A percentile compares a stretch with the other conserved stretches of the same genome.
These are phyloP conservation scores for Pyrocoelia pectoralis DNA, from an alignment of 2,888 invertebrate genomes.

Conservation along the genomic window DNA sequence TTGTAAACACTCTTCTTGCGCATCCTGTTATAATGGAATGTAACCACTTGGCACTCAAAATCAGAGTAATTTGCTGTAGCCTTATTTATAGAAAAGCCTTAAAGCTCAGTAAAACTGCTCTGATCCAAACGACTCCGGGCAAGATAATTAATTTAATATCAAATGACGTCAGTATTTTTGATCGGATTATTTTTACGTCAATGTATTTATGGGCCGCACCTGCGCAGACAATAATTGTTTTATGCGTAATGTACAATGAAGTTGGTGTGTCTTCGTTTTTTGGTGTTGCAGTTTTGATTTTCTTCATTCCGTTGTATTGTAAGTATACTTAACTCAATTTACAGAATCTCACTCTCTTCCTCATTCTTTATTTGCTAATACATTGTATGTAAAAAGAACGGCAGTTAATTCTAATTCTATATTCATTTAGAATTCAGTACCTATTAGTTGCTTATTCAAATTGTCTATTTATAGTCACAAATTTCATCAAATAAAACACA, in stretches of 20 bases:
- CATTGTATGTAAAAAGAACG: too few relatives aligned
- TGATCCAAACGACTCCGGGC: slow-evolving; percentile 78
- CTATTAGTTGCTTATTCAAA: too few relatives aligned
- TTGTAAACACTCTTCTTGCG: not conserved
- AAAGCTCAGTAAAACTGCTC: slow-evolving; percentile 68
- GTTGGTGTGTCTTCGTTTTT: not conserved
- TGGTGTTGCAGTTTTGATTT: not conserved
- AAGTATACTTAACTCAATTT: too few relatives aligned
- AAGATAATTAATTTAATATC: slow-evolving; percentile 44
- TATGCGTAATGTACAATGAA: not conserved
- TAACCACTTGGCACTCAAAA: slow-evolving; percentile 81
- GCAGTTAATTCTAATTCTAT: too few relatives aligned
- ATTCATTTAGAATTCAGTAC: too few relatives aligned
- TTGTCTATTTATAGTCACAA: too few relatives aligned
- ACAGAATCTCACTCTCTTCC: too few relatives aligned
- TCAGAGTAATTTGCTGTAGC: slow-evolving; percentile 84
- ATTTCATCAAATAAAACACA: too few relatives aligned
- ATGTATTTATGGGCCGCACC: not conserved
- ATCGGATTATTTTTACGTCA: not conserved
- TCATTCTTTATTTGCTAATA: too few relatives aligned
- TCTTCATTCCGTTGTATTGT: not conserved
- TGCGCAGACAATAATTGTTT: not conserved
- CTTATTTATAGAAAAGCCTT: slow-evolving; percentile 80
- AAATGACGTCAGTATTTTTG: slow-evolving; percentile 73
- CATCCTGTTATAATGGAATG: not conserved